A percentile compares a stretch with the other conserved stretches of the same genome.
phyloP scores from a whole-genome alignment of 2,113 vertebrate species.

The Chunga burmeisteri region DNA sequence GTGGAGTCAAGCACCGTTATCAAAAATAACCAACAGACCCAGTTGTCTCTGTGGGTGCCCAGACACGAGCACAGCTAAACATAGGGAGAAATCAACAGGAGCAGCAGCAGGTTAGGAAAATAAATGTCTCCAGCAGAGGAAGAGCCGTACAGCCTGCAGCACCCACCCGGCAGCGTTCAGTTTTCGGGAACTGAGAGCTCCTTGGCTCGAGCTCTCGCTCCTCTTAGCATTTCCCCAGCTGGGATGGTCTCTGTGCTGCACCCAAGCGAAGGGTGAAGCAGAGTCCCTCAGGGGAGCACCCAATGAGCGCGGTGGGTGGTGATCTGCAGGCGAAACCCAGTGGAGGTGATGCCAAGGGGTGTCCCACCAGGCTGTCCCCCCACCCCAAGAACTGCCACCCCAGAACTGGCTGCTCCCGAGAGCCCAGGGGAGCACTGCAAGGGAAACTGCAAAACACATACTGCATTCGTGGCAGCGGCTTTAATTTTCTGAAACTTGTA shows the following conservation, averaged over 20 bases:
- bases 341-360: too few species aligned
- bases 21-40: background rate
- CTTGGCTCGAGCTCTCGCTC: background rate
- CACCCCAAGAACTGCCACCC: background rate
- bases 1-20: rapidly evolving
- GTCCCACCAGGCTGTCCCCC: background rate
- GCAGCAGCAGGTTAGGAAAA: background rate
- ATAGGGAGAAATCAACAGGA: background rate
- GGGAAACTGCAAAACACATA: background rate
- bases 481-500: background rate
- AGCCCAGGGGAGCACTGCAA: background rate
- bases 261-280: background rate
- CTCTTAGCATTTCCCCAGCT: background rate
- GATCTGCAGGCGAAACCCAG: background rate
- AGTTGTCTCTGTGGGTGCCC: background rate
- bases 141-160: background rate
- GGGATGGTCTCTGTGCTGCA: background rate
- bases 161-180: rapidly evolving
- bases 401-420: background rate
- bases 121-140: background rate
- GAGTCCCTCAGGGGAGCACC: background rate
- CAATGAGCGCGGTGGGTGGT: rapidly evolving
- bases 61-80: background rate
- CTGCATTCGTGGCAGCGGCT: rapidly evolving
- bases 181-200: background rate